Evolutionary conservation across 2,888 invertebrate species (phyloP).

Genomic region (Chelonus formosanus): DNA sequence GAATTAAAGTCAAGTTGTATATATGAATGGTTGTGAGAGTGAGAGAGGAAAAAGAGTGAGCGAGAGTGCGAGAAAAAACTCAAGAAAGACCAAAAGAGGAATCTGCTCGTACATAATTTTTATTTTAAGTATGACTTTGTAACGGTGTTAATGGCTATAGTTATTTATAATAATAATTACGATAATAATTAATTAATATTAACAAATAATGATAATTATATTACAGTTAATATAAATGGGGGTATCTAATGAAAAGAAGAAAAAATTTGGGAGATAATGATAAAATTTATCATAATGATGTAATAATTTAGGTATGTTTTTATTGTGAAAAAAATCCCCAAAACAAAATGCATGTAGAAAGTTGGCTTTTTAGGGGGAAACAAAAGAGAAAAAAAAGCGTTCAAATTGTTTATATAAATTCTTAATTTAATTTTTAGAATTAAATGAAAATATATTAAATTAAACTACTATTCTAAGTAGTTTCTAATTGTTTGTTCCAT

Average conservation of each 20-base stretch:
- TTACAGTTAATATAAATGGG: neutral
- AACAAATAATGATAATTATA: neutral
- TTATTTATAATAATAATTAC: conserved; percentile 17
- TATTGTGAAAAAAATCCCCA: no score
- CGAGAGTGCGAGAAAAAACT: neutral
- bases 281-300: no score
- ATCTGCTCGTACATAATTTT: conserved; percentile 10
- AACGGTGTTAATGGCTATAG: conserved; percentile 23
- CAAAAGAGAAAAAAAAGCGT: no score
- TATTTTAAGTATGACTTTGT: conserved; percentile 25
- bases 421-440: no score
- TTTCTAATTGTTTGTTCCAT: neutral
- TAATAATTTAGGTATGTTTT: no score
- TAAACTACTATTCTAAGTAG: neutral
- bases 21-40: conserved; percentile 24
- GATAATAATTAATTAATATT: neutral
- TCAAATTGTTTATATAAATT: no score
- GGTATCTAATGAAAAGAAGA: no score
- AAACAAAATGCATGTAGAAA: no score
- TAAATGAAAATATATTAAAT: neutral
- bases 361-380: no score
- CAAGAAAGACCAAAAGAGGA: neutral
- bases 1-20: conserved; percentile 11
- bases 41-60: conserved; percentile 8
- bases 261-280: no score